A percentile compares a stretch with the other conserved stretches of the same genome.
phyloP scores from a whole-genome alignment of 2,797 vertebrate species.

The Hypotaenidia okinawae region DNA sequence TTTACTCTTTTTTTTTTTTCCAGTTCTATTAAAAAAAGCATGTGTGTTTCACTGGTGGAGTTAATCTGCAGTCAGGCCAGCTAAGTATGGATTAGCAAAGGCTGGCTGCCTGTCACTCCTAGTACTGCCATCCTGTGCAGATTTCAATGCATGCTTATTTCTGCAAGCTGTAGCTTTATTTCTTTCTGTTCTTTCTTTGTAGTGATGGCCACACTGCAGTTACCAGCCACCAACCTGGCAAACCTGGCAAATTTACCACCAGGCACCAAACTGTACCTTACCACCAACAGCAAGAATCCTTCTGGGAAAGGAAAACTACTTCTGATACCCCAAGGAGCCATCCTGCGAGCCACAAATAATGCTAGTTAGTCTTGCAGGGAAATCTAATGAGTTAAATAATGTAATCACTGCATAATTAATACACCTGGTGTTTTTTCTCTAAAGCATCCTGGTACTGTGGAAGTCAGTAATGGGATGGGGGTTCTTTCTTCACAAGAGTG shows the following conservation, averaged over 20 bases:
- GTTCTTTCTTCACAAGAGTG: not conserved
- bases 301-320: constrained; percentile 98
- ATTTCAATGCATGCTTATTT: not conserved
- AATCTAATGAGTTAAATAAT: constrained; percentile 64
- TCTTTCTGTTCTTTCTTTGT: constrained; percentile 29
- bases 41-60: not conserved
- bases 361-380: constrained; percentile 78
- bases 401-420: constrained; percentile 48
- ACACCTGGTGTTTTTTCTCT: not conserved
- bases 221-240: constrained; percentile 96
- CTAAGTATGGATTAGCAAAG: not conserved
- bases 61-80: not conserved
- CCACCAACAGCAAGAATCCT: constrained; percentile 98
- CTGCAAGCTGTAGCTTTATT: not conserved
- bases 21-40: not conserved
- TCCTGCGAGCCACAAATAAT: constrained; percentile 90
- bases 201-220: constrained; percentile 98
- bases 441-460: not conserved
- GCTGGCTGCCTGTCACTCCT: not conserved
- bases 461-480: not conserved
- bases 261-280: constrained; percentile 97
- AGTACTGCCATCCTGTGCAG: not conserved
- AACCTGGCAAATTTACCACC: constrained; percentile 97
- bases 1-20: not conserved
- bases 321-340: constrained; percentile 97